A percentile compares a stretch with the other conserved stretches of the same genome.
Evolutionary conservation across 2,113 vertebrate species (phyloP).

Genomic region (Melanotaenia duboulayi): DNA sequence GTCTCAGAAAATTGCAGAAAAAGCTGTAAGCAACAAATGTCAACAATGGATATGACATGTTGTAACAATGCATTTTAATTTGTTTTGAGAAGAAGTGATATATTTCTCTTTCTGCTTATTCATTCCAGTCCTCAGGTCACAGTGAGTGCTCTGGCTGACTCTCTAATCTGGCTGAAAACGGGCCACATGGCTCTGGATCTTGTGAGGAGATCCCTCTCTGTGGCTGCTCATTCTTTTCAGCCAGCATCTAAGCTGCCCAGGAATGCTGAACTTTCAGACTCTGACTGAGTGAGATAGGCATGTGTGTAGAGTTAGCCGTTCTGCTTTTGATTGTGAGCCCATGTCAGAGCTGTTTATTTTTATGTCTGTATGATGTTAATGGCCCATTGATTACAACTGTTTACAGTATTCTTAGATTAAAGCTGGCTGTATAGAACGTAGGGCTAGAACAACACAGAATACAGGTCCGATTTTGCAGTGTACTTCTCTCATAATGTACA

Average conservation of each 20-base stretch:
- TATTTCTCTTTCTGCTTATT: conserved; percentile 18
- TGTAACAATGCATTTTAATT: conserved; percentile 29
- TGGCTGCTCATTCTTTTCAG: conserved; percentile 72
- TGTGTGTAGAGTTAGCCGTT: conserved; percentile 28
- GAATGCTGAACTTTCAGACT: conserved; percentile 74
- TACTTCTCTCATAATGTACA: not conserved
- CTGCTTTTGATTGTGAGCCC: conserved; percentile 30
- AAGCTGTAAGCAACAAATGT: not conserved
- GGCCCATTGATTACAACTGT: not conserved
- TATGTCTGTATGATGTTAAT: conserved; percentile 12
- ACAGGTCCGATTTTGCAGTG: not conserved
- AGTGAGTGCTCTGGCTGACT: conserved; percentile 39
- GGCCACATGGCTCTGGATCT: conserved; percentile 72
- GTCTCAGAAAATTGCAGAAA: not conserved
- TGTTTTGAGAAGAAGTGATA: conserved; percentile 35
- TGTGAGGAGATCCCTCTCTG: conserved; percentile 77
- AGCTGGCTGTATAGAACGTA: not conserved
- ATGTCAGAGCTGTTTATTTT: conserved; percentile 20
- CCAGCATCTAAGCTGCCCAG: conserved; percentile 72
- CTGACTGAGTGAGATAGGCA: conserved; percentile 38
- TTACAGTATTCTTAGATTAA: conserved; percentile 15
- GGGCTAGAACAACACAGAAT: conserved; percentile 3
- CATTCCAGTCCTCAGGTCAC: conserved; percentile 32
- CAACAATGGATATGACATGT: not conserved
- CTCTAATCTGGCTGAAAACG: conserved; percentile 70